phyloP scores from a whole-genome alignment of 2,888 invertebrate species.

The Tenthredo livida region DNA sequence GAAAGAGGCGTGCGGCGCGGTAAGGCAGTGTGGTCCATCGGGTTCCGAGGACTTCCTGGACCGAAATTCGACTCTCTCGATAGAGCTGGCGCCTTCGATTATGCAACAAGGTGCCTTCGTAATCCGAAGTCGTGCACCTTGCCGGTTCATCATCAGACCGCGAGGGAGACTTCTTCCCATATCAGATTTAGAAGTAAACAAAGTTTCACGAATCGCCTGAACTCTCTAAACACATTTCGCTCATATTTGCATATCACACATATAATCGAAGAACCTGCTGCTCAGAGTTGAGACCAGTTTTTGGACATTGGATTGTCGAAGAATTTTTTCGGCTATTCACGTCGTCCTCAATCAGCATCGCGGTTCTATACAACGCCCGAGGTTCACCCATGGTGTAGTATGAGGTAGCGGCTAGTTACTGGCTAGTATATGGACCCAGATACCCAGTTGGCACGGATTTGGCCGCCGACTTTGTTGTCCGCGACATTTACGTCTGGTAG shows the following conservation, averaged over 20 bases:
- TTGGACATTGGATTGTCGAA: not conserved
- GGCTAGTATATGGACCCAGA: constrained; percentile 22
- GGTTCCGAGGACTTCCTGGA: constrained; percentile 36
- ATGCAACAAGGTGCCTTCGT: constrained; percentile 26
- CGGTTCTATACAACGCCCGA: not conserved
- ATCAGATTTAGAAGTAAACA: constrained; percentile 2
- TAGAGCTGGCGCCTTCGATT: constrained; percentile 38
- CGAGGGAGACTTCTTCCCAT: not conserved
- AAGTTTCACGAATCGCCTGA: not conserved
- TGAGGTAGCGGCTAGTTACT: not conserved
- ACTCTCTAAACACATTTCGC: constrained; percentile 29
- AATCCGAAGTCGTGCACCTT: constrained; percentile 44
- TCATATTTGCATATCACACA: not conserved
- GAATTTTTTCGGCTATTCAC: not conserved
- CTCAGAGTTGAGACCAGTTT: constrained; percentile 3
- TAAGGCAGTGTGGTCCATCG: not conserved
- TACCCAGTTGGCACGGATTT: constrained; percentile 25
- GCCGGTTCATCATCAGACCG: not conserved
- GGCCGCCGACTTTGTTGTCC: not conserved
- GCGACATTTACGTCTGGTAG: constrained; percentile 28
- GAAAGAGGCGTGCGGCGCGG: constrained; percentile 1
- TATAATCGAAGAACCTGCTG: not conserved
- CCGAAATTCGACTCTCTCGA: constrained; percentile 32
- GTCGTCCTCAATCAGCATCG: not conserved
- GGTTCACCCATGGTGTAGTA: not conserved